A percentile compares a stretch with the other conserved stretches of the same genome.
Conservation (phyloP, 2,797 vertebrate species). For the Acridotheres tristis region DNA sequence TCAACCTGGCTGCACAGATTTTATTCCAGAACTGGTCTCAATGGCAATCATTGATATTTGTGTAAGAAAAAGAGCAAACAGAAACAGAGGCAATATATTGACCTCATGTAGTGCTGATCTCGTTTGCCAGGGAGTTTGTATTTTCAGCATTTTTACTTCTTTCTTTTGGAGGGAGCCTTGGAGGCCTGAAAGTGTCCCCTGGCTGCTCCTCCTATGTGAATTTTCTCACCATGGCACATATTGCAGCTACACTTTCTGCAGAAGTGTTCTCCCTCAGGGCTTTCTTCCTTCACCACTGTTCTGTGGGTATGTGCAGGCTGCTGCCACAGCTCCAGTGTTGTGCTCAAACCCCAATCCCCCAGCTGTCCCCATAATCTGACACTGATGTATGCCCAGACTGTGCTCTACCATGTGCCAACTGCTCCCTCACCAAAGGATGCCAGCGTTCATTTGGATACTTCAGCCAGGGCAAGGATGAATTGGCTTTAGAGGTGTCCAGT, state of each 20-base stretch:
- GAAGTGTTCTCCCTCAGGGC: not conserved
- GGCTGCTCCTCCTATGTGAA: not conserved
- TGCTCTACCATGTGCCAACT: not conserved
- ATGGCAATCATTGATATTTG: not conserved
- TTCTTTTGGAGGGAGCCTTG: not conserved
- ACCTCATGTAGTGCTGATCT: not conserved
- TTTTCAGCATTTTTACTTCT: not conserved
- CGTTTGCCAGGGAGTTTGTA: not conserved
- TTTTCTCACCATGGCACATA: not conserved
- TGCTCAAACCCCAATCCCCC: not conserved
- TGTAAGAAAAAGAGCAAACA: not conserved
- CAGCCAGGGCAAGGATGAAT: not conserved
- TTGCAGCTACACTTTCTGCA: not conserved
- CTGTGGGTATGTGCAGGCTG: accelerated
- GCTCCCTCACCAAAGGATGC: not conserved
- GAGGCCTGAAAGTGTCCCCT: not conserved
- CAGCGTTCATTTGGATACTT: not conserved
- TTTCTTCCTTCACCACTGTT: not conserved
- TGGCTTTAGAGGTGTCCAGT: not conserved
- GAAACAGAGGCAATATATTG: not conserved
- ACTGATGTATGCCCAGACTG: not conserved
- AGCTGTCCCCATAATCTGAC: not conserved
- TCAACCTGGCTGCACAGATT: not conserved
- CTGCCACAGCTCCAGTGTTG: not conserved
- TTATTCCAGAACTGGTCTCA: not conserved